Percentiles rank a stretch among this genome's conserved stretches.
These are phyloP conservation scores for Porites cylindrica DNA, from an alignment of 92 coral and sea anemone genomes.

Conservation along the genomic window DNA sequence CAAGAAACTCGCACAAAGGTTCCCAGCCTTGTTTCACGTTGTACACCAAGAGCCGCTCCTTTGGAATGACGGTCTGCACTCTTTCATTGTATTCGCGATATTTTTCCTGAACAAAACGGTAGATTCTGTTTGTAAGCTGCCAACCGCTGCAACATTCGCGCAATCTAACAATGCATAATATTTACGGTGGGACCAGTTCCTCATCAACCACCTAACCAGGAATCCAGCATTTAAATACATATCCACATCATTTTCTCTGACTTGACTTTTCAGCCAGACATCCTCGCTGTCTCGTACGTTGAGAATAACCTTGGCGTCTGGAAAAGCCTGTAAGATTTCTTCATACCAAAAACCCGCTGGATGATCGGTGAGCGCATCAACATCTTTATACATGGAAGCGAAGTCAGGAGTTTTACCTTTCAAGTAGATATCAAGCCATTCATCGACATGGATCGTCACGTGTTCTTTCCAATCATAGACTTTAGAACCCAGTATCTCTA, in stretches of 20 bases:
- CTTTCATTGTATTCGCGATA: constrained; percentile 5
- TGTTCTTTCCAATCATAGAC: constrained; percentile 52
- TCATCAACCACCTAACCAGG: not conserved
- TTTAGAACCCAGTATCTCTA: constrained; percentile 42
- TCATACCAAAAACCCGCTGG: too few relatives aligned
- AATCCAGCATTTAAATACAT: not conserved
- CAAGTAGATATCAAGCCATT: constrained; percentile 23
- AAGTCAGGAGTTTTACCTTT: constrained; percentile 32
- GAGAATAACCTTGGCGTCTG: too few relatives aligned
- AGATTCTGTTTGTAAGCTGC: not conserved
- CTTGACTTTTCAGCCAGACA: too few relatives aligned
- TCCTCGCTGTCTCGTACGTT: too few relatives aligned
- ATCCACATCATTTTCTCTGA: too few relatives aligned
- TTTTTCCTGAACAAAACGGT: constrained; percentile 6
- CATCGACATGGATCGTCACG: constrained; percentile 32
- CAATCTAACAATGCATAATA: not conserved
- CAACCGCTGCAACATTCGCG: not conserved
- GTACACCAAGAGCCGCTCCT: not conserved
- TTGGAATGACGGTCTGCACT: constrained; percentile 7
- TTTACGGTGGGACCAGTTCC: not conserved
- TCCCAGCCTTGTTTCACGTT: not conserved
- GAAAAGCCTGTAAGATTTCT: too few relatives aligned
- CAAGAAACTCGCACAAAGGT: not conserved
- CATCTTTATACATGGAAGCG: too few relatives aligned
- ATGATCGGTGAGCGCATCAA: too few relatives aligned